Conservation (phyloP, 2,888 invertebrate species). For the Xylocampa areola region DNA sequence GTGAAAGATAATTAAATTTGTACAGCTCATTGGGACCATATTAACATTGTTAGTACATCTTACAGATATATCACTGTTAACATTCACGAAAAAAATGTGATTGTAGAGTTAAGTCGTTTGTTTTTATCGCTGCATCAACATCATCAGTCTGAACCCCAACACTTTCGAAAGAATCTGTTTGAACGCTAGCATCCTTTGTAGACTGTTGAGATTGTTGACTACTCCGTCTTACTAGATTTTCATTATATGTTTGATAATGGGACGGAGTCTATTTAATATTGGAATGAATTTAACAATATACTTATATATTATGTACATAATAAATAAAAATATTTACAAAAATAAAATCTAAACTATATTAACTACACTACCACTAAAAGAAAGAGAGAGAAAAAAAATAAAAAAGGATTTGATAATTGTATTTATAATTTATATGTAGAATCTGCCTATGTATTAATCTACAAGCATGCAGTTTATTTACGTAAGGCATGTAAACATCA, state of each 20-base stretch:
- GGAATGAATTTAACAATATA: too few species aligned
- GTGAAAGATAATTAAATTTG: not conserved
- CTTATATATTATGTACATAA: too few species aligned
- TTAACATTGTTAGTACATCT: not conserved
- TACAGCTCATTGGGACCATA: not conserved
- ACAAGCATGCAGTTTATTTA: too few species aligned
- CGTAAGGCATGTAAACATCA: too few species aligned
- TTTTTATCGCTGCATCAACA: not conserved
- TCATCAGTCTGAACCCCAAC: constrained; percentile 1
- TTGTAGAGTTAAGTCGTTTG: not conserved
- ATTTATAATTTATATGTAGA: too few species aligned
- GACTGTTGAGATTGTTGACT: not conserved
- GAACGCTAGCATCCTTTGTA: not conserved
- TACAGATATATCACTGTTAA: not conserved
- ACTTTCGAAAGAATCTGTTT: not conserved
- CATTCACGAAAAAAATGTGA: not conserved
- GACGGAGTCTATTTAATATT: too few species aligned
- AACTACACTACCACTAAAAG: too few species aligned
- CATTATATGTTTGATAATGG: not conserved
- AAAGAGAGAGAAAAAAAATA: too few species aligned
- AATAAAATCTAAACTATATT: too few species aligned
- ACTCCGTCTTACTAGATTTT: not conserved
- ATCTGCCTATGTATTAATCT: too few species aligned
- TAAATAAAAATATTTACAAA: too few species aligned
- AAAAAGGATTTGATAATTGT: too few species aligned